Evolutionary conservation across 2,797 vertebrate genomes (phyloP), one percentile per base, ranked within the genome.

Genomic region (Coregonus sp.): DNA sequence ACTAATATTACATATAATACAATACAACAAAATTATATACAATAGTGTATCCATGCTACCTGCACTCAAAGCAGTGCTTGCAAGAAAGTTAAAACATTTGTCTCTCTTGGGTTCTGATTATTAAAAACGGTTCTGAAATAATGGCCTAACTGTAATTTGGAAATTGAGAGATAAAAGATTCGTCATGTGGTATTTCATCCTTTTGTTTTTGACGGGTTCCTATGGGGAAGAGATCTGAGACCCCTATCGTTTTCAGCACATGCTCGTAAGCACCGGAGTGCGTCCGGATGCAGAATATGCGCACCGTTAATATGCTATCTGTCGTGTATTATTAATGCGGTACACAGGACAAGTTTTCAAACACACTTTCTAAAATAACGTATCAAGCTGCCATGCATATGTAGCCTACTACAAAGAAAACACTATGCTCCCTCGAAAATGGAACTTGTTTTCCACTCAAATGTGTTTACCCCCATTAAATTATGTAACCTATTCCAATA

Each of bases 291-390:
- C 56, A 76, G 73, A 74, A 50, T 4, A 31, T 51, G 35, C 66
- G 75, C 67, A 50, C 63, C 35, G 4, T 78, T 78, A 79, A 77
- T 78, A 65, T 78, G 67, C 67, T 84, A 20, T 66, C 68, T 78
- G 73, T 77, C 79, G 65, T 88, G 56, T 82, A 78, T 84, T 88
- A 86, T 87, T 88, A 70, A 89, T 86, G 78, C 73, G 51, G 11
- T 65, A 66, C 74, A 77, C 52, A 72, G 61, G 16, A 76, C 72
- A 72, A 70, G 51, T 78, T 85, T 84, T 82, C 70, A 86, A 77
- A 84, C 63, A 76, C 6, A 40, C 25, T 18, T 78, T 83, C 59
- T 25, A 80, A 86, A 78, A 74, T 65, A 65, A 69, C 31, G 80
- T 75, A 81, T 37, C 73, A 84, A 84, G 77, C 78, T 80, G 75